Evolutionary conservation across 1,140 invertebrate species (phyloP), one percentile per base, ranked within the genome.

Genomic region (Trypoxylus dichotomus): DNA sequence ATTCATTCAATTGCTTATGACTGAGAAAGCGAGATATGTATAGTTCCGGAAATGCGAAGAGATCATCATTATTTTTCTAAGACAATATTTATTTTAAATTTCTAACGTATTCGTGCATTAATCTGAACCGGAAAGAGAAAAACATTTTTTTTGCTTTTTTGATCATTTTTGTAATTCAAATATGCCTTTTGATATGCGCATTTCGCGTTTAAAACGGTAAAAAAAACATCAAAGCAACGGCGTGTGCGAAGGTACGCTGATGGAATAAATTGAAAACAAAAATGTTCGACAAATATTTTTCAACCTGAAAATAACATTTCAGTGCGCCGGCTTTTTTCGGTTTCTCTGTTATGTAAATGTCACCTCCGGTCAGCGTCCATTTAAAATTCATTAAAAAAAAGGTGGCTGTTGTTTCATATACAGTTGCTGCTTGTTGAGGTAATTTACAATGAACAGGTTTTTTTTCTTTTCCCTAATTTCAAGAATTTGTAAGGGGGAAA

Each of bases 361-460:
- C 43, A 47, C 43, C 43, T 47, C 43, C n/a, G 43, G 43, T 47
- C 43, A 47, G 43, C 43, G 10, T 47, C 11, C 43, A 47, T 32
- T 47, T 47, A 47, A 47, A 47, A 47, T 47, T 47, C 43, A 47
- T 47, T 47, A 11, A 47, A 47, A 47, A 32, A 32, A 32, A 32
- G 7, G n/a, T n/a, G 32, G 32, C 32, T 32, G 32, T 32, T 32
- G 32, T 32, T 32, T 32, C 32, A 32, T 32, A 3, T 32, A 32
- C 32, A 32, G 32, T 32, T 32, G 32, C 32, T 7, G 32, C 11
- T 43, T 75, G 73, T 75, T 75, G 73, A 75, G 42, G 73, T 43
- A 24, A 11, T 75, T 75, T 43, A 41, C 21, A 75, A 75, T 43
- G 42, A 43, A 43, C 42, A 43, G 19, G 27, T 25, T 15, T 29